These are phyloP conservation scores for Gallinago undulata DNA, from an alignment of 2,113 vertebrate genomes.

Conservation along the genomic window DNA sequence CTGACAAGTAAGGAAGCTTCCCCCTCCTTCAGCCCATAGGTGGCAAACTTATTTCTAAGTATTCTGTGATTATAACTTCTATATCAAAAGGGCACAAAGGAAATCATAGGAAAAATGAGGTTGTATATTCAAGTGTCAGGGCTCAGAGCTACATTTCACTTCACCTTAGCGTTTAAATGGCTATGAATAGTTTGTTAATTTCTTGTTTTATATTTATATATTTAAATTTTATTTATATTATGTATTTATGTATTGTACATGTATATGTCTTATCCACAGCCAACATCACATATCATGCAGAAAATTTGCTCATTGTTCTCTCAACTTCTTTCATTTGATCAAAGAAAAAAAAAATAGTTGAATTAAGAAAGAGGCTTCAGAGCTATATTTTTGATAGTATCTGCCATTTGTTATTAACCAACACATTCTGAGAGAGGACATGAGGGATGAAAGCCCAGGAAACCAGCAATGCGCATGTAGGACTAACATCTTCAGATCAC, in stretches of 20 bases:
- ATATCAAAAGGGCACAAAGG: not conserved
- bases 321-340: not conserved
- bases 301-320: not conserved
- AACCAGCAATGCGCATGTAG: not conserved
- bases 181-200: not conserved
- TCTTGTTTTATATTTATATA: not conserved
- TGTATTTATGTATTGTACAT: not conserved
- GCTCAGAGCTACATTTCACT: not conserved
- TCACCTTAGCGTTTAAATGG: not conserved
- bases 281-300: not conserved
- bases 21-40: not conserved
- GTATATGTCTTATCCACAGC: not conserved
- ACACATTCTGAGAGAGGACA: not conserved
- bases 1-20: not conserved
- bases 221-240: not conserved
- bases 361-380: not conserved
- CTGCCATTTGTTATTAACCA: not conserved
- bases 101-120: not conserved
- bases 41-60: not conserved
- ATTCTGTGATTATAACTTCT: not conserved
- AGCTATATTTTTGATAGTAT: not conserved
- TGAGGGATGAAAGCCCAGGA: not conserved
- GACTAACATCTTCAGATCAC: not conserved
- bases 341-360: not conserved
- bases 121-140: not conserved